Base-by-base conservation (phyloP, 2,113 vertebrate species). In the Melanerpes aurifrons region DNA sequence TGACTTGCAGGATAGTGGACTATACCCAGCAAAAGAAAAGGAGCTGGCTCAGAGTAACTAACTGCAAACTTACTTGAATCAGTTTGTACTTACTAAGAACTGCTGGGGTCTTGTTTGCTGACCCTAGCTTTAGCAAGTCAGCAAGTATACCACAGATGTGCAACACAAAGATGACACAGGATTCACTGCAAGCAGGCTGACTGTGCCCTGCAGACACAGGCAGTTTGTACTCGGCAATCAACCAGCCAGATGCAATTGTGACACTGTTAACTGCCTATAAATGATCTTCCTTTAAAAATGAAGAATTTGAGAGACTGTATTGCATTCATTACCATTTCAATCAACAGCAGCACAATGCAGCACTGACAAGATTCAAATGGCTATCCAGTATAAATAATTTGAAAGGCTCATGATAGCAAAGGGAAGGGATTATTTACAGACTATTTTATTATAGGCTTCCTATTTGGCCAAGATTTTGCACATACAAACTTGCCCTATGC, bases 241-340 rank as follows among this genome's bases (percentile, higher is more conserved):
- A 53, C 71, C 82, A 88, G 72, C 68, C 93, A 94, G 83, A 86
- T 96, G 90, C 88, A 88, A 35, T 5, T 59, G 43, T n/a, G 82
- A 18, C 75, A 59, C 86, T 76, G 61, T 68, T 95, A 90, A 89
- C 86, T 96, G 92, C 75, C 86, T 80, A 43, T 48, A 82, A 92
- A 79, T 82, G 2, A 35, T 58, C 50, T 82, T 1, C 7, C 83
- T 78, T 1, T 8, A 67, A 94, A 94, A 40, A 45, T 35, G 61
- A 73, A 53, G 61, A 54, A 68, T 92, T 73, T 80, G 79, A 67
- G 84, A 67, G 82, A 43, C 75, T 70, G 15, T 50, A 73, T 75
- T 63, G 57, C 95, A 75, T 91, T 95, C 84, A 96, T 95, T 96
- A 95, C 82, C 91, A 93, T 96, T 90, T 95, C 94, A 93, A 94